Evolutionary conservation across 2,888 invertebrate species (phyloP).

Genomic region (Drosophila neonasuta): DNA sequence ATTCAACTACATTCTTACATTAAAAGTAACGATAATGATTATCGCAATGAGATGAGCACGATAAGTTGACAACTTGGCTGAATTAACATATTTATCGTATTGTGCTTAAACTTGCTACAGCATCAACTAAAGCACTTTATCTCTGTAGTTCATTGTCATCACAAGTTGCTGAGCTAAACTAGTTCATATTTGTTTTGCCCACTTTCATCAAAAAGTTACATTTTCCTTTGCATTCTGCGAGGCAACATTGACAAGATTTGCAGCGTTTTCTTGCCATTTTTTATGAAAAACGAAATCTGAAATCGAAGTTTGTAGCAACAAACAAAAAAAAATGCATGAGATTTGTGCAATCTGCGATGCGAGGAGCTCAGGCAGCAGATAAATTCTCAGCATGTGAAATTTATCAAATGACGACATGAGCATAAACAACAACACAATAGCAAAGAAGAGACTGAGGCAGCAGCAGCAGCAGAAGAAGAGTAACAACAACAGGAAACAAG

Average conservation of each 20-base stretch:
- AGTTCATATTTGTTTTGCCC: background rate
- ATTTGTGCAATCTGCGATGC: slow-evolving; percentile 54
- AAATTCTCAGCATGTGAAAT: slow-evolving; percentile 72
- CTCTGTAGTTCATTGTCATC: background rate
- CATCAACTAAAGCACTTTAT: too few species aligned
- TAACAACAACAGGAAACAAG: slow-evolving; percentile 68
- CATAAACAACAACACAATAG: slow-evolving; percentile 36
- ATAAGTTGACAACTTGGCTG: background rate
- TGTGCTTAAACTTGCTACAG: background rate
- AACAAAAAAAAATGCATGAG: slow-evolving; percentile 32
- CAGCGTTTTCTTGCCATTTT: background rate
- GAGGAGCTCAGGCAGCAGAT: slow-evolving; percentile 44
- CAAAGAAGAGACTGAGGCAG: background rate
- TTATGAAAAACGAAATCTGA: slow-evolving; percentile 21
- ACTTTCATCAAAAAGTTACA: slow-evolving; percentile 1
- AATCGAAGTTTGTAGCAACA: slow-evolving; percentile 38
- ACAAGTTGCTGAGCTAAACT: background rate
- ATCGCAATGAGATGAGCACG: background rate
- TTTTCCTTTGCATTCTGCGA: slow-evolving; percentile 3
- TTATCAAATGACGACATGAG: slow-evolving; percentile 68
- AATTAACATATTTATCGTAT: slow-evolving; percentile 1
- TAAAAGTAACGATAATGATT: background rate
- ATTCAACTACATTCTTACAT: background rate
- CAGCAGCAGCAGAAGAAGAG: background rate
- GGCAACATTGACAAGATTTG: slow-evolving; percentile 6